Conservation (phyloP, 2,113 vertebrate genomes). For the Platysteira castanea region DNA sequence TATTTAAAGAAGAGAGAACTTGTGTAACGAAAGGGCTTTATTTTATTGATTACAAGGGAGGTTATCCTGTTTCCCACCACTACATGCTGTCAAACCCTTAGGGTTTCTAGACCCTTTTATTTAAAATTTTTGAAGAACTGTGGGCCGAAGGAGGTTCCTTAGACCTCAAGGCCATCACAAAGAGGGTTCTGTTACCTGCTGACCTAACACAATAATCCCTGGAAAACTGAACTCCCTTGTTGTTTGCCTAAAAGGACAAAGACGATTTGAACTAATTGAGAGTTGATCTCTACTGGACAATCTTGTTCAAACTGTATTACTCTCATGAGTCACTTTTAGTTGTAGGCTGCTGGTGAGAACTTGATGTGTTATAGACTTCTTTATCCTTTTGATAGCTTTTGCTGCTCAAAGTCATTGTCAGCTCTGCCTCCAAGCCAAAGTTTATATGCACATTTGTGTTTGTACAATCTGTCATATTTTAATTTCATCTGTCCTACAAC, state of each 20-base stretch:
- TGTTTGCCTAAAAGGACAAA: constrained; percentile 30
- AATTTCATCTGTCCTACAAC: constrained; percentile 64
- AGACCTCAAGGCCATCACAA: neutral
- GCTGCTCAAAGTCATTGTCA: constrained; percentile 71
- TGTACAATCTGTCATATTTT: constrained; percentile 70
- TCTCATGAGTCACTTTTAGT: constrained; percentile 73
- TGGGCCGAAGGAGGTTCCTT: neutral
- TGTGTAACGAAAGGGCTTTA: neutral
- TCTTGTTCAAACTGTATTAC: constrained; percentile 62
- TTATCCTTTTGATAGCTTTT: constrained; percentile 68
- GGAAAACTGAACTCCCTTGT: neutral
- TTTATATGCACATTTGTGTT: constrained; percentile 67
- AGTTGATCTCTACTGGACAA: constrained; percentile 58
- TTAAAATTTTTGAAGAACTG: constrained; percentile 18
- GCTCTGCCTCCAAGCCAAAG: constrained; percentile 68
- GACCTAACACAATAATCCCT: neutral
- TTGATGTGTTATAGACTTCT: constrained; percentile 61
- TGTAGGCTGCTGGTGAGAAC: constrained; percentile 66
- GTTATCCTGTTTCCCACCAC: neutral
- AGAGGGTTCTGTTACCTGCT: neutral
- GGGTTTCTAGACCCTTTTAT: neutral
- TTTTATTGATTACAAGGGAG: constrained; percentile 6
- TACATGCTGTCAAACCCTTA: neutral
- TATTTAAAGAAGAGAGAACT: neutral
- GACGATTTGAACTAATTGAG: constrained; percentile 36